Evolutionary conservation across 2,888 invertebrate species (phyloP).

Genomic region (Pristionchus maxplancki): DNA sequence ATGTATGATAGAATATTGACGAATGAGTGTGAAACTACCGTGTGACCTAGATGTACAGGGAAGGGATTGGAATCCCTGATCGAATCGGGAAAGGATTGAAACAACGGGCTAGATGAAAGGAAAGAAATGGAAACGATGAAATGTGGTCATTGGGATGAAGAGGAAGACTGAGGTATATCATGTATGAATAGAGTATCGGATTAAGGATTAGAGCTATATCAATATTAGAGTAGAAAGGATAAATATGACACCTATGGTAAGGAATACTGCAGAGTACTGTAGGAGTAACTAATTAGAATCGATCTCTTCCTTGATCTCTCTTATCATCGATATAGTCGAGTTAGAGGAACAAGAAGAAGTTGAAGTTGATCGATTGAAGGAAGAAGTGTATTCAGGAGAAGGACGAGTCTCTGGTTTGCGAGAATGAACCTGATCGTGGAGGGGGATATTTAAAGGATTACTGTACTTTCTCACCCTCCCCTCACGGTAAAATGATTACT

Average conservation of each 20-base stretch:
- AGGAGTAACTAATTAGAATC: neutral
- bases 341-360: neutral
- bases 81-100: neutral
- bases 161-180: slow-evolving; percentile 2
- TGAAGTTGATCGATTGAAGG: neutral
- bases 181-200: neutral
- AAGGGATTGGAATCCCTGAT: neutral
- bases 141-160: slow-evolving; percentile 7
- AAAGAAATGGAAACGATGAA: neutral
- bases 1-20: neutral
- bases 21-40: neutral
- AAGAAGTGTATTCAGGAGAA: neutral
- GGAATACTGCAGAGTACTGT: neutral
- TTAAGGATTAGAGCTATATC: neutral
- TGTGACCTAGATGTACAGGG: slow-evolving; percentile 18
- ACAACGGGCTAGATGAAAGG: no score
- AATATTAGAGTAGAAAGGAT: neutral
- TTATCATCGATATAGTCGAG: neutral
- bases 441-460: no score
- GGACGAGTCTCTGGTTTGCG: neutral
- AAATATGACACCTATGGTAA: neutral
- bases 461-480: neutral
- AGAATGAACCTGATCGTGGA: neutral
- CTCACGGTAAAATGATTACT: no score
- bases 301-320: neutral